Base-by-base conservation (phyloP, 2,797 vertebrate species). In the Neostethus bicornis region DNA sequence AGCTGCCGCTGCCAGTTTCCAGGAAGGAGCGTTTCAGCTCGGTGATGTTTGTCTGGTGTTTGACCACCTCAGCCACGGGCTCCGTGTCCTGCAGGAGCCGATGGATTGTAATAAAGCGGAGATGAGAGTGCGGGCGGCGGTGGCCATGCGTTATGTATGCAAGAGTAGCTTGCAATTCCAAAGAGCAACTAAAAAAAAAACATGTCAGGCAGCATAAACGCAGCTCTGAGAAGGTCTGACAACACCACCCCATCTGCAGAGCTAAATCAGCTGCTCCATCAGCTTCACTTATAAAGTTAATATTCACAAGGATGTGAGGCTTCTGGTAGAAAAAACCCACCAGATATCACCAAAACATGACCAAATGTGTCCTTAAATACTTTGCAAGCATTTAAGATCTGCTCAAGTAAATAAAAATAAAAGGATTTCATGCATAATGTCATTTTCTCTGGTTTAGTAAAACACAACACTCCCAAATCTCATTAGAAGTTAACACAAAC, bases 11-110 rank as follows among this genome's bases (percentile, higher is more conserved):
- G 14, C 81, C 91, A 6, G 92, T 94, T 91, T 98, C 95, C 90
- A 98, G 89, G 91, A 98, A 98, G 77, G 94, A 96, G 81, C 95
- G 93, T 91, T 98, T 99, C 92, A 99, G 89, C 80, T 97, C 94
- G 38, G 93, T 96, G 89, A 99, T 94, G 91, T 95, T 95, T 55
- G 90, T 94, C 70, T 96, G 96, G 83, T 96, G 96, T 86, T 96
- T 96, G 91, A 92, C 89, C 79, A 96, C 81, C 72, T 95, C 94
- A 35, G 92, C 91, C 21, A 93, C 92, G 51, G 93, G 89, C 84
- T 93, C 92, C 61, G 92, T 88, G 70, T 95, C 96, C 96, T 97
- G 51, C 38, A 82, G 80, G 29, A 48, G 70, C 65, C 88, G 59
- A 82, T 76, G 83, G 84, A 92, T 87, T 89, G 82, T 35, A 78